These are phyloP conservation scores for Miltochrista miniata DNA, from an alignment of 2,888 invertebrate genomes.

Conservation along the genomic window DNA sequence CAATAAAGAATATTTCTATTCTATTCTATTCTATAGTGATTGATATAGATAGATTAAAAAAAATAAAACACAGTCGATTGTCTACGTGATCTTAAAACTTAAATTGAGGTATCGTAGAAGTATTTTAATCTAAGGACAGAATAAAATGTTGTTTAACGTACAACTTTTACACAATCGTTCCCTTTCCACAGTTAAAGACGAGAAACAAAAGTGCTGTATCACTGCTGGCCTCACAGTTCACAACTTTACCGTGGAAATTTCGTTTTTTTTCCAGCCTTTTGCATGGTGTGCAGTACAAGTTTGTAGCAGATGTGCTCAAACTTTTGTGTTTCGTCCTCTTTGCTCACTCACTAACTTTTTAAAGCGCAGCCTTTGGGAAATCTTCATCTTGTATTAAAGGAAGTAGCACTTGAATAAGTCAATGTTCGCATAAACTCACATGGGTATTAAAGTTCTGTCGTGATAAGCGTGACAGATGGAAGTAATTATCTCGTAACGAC, in stretches of 20 bases:
- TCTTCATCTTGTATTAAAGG: slow-evolving; percentile 35
- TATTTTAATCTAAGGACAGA: too few species aligned
- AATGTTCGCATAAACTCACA: slow-evolving; percentile 19
- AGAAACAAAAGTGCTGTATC: slow-evolving; percentile 25
- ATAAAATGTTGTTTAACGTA: slow-evolving; percentile 23
- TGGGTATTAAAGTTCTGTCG: slow-evolving; percentile 12
- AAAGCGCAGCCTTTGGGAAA: slow-evolving; percentile 38
- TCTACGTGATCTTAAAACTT: too few species aligned
- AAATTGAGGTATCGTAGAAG: too few species aligned
- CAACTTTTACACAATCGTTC: slow-evolving; percentile 7
- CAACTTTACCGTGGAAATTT: slow-evolving; percentile 22
- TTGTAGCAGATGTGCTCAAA: slow-evolving; percentile 35
- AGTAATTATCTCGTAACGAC: background rate
- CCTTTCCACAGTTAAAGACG: slow-evolving; percentile 29
- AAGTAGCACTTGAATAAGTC: slow-evolving; percentile 32
- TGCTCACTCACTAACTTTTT: slow-evolving; percentile 31
- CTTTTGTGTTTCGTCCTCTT: slow-evolving; percentile 31
- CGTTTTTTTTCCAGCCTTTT: slow-evolving; percentile 13
- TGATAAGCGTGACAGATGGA: background rate
- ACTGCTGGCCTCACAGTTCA: slow-evolving; percentile 22
- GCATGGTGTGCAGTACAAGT: slow-evolving; percentile 25
- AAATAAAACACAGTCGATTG: too few species aligned
- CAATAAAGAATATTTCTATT: too few species aligned
- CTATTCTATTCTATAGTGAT: too few species aligned
- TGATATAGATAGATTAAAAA: too few species aligned